phyloP scores from a whole-genome alignment of 2,797 vertebrate genomes.

The Scarus forsteni region DNA sequence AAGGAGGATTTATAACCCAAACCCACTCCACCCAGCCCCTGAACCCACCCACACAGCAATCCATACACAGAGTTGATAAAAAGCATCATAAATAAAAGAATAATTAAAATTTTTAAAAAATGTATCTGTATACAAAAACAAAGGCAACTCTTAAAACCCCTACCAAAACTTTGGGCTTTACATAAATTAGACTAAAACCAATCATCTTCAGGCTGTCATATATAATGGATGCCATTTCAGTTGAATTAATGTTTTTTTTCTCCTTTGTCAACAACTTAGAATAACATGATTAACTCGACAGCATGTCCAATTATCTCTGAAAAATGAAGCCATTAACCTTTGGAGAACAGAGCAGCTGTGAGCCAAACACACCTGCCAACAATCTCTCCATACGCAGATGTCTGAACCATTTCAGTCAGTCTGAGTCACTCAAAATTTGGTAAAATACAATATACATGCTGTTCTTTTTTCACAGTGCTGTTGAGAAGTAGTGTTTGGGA shows the following conservation, averaged over 20 bases:
- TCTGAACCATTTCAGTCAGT: not conserved
- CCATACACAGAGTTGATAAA: too few relatives aligned
- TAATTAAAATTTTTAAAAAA: too few relatives aligned
- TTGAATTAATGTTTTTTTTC: not conserved
- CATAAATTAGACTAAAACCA: not conserved
- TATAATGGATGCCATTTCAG: not conserved
- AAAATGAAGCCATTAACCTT: conserved; percentile 15
- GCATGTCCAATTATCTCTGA: conserved; percentile 13
- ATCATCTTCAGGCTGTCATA: not conserved
- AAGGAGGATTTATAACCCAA: too few relatives aligned
- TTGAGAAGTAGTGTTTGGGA: conserved; percentile 30
- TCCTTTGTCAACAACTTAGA: not conserved
- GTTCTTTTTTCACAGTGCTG: not conserved
- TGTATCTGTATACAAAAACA: too few relatives aligned
- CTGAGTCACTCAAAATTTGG: too few relatives aligned
- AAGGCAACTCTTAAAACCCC: too few relatives aligned
- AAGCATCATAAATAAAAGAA: too few relatives aligned
- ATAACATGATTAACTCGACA: conserved; percentile 5
- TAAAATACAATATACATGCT: not conserved
- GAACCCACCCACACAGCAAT: too few relatives aligned
- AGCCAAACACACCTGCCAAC: conserved; percentile 26
- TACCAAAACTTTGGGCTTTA: not conserved
- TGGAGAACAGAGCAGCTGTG: not conserved
- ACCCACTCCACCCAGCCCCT: too few relatives aligned
- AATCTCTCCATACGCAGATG: not conserved